Base-by-base conservation (phyloP, 1,140 invertebrate genomes). In the Homalodisca vitripennis region DNA sequence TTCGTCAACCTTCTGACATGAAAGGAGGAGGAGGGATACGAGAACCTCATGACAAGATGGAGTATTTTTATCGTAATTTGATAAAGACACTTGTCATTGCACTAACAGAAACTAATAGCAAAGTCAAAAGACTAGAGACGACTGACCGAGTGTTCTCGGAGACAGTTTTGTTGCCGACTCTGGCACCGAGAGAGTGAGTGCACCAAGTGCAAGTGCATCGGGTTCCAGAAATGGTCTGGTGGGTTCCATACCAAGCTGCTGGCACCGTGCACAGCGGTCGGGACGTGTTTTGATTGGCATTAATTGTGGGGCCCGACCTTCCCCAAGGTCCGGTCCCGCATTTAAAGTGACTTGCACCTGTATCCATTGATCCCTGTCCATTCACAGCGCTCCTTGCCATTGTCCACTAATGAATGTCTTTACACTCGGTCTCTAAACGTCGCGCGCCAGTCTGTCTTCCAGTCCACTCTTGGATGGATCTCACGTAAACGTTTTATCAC, bases 371-470 rank as follows among this genome's bases (percentile, higher is more conserved):
- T 14, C 10, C 22, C 48, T 53, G 6, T 22, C 48, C 48, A 53
- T 53, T 53, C 48, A 53, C 48, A 12, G 3, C 12, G 48, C 34
- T 41, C 34, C 6, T 41, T 10, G 48, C 48, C 48, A 53, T 53
- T 53, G 48, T 53, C 48, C 48, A 53, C 48, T 53, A 53, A 53
- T 53, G 48, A 53, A 53, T 53, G 48, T 53, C 48, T 53, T 24
- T 53, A 53, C 48, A 53, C 48, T 41, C 48, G 48, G 34, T 41
- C 17, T 41, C 34, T 10, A 41, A n/a, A n/a, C n/a, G n/a, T n/a
- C n/a, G n/a, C n/a, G n/a, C n/a, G n/a, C n/a, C n/a, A n/a, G n/a
- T n/a, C n/a, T n/a, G n/a, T n/a, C n/a, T n/a, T n/a, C n/a, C n/a
- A n/a, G n/a, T n/a, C n/a, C n/a, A n/a, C n/a, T n/a, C n/a, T n/a